Evolutionary conservation across 2,888 invertebrate species (phyloP).

Genomic region (Polydesmus complanatus): DNA sequence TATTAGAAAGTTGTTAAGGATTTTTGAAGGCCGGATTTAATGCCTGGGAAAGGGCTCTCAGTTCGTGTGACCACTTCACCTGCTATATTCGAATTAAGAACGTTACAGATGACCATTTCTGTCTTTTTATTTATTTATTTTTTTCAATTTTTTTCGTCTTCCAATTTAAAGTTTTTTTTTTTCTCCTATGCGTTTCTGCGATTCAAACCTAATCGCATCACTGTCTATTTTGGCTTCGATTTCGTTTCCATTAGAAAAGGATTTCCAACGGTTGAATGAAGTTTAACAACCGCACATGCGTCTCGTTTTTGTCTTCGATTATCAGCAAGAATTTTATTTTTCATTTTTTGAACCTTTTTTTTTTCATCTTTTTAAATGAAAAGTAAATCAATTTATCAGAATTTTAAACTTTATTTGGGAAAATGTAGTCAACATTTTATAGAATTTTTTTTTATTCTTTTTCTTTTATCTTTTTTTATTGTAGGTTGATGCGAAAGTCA

Average conservation of each 20-base stretch:
- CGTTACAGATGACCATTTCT: neutral
- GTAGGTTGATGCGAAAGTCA: too few species aligned
- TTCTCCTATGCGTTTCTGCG: too few species aligned
- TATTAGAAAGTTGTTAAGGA: too few species aligned
- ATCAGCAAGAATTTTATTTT: neutral
- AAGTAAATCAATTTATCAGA: too few species aligned
- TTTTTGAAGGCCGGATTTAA: too few species aligned
- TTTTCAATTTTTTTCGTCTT: neutral
- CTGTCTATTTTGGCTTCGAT: neutral
- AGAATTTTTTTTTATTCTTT: too few species aligned
- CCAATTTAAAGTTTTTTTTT: neutral
- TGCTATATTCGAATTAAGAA: neutral
- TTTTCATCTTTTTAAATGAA: too few species aligned
- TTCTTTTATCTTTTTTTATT: too few species aligned
- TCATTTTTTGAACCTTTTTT: too few species aligned
- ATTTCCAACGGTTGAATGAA: neutral
- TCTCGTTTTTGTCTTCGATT: too few species aligned
- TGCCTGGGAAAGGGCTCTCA: neutral
- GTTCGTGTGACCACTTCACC: neutral
- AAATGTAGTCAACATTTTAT: too few species aligned
- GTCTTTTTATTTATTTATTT: neutral
- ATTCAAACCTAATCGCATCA: neutral
- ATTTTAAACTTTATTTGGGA: too few species aligned
- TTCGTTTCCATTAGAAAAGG: neutral
- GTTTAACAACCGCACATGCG: neutral